These are phyloP conservation scores for Steinernema scapterisci DNA, from an alignment of 2,888 invertebrate genomes.

Conservation along the genomic window DNA sequence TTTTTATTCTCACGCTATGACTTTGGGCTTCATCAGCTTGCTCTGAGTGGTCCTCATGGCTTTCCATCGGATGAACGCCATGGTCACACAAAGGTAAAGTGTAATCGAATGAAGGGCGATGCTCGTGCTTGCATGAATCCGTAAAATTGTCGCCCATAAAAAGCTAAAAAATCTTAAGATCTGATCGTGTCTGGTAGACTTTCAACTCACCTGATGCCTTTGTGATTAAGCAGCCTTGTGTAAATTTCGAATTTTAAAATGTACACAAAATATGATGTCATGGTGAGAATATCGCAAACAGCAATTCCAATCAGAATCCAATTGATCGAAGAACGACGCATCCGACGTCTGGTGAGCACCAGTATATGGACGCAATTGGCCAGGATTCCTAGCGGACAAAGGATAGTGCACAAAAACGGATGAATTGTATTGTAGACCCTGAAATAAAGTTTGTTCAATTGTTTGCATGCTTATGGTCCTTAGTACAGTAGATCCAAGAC, in stretches of 20 bases:
- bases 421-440: slow-evolving; percentile 47
- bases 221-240: slow-evolving; percentile 34
- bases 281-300: slow-evolving; percentile 49
- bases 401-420: slow-evolving; percentile 47
- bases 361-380: slow-evolving; percentile 52
- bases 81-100: slow-evolving; percentile 47
- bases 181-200: background rate
- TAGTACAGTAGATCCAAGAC: too few relatives aligned
- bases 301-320: slow-evolving; percentile 50
- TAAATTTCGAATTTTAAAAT: slow-evolving; percentile 49
- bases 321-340: slow-evolving; percentile 49
- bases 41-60: slow-evolving; percentile 51
- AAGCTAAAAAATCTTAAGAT: slow-evolving; percentile 39
- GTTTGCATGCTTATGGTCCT: too few relatives aligned
- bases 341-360: slow-evolving; percentile 50
- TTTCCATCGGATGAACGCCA: slow-evolving; percentile 50
- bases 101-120: slow-evolving; percentile 50
- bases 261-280: slow-evolving; percentile 47
- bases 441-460: too few relatives aligned
- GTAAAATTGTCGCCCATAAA: slow-evolving; percentile 46
- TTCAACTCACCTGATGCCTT: slow-evolving; percentile 35
- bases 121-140: slow-evolving; percentile 47
- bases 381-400: slow-evolving; percentile 49
- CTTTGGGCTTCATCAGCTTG: slow-evolving; percentile 44
- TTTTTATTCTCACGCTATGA: slow-evolving; percentile 33